Conservation (phyloP, 2,797 vertebrate genomes). For the Mustela erminea region DNA sequence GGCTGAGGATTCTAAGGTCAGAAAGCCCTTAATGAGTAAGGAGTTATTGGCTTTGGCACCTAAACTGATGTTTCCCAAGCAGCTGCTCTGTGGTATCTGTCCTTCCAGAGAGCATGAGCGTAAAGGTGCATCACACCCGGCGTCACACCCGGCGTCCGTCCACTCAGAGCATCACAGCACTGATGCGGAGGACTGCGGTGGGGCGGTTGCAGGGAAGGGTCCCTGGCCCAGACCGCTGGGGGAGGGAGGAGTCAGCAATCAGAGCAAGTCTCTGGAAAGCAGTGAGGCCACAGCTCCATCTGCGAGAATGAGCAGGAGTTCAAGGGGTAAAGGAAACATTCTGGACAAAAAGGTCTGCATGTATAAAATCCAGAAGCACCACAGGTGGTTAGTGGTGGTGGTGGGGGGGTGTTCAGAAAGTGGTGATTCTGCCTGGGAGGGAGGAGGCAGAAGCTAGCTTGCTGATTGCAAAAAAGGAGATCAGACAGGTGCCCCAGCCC, state of each 20-base stretch:
- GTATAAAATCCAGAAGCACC: not conserved
- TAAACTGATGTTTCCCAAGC: not conserved
- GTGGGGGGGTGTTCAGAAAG: not conserved
- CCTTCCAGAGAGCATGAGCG: not conserved
- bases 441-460: not conserved
- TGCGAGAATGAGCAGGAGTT: not conserved
- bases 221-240: not conserved
- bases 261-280: not conserved
- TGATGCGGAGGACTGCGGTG: not conserved
- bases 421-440: not conserved
- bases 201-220: not conserved
- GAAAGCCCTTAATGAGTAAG: not conserved
- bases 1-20: not conserved
- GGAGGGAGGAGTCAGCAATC: not conserved
- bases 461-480: not conserved
- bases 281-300: not conserved
- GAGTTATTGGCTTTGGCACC: not conserved
- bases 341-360: not conserved
- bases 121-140: fast-evolving
- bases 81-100: not conserved
- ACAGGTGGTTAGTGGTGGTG: not conserved
- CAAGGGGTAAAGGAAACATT: not conserved
- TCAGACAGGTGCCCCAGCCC: not conserved
- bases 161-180: not conserved
- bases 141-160: fast-evolving